Percentiles rank a stretch among this genome's conserved stretches.
These are phyloP conservation scores for Patella pellucida DNA, from an alignment of 2,888 invertebrate genomes.

Conservation along the genomic window DNA sequence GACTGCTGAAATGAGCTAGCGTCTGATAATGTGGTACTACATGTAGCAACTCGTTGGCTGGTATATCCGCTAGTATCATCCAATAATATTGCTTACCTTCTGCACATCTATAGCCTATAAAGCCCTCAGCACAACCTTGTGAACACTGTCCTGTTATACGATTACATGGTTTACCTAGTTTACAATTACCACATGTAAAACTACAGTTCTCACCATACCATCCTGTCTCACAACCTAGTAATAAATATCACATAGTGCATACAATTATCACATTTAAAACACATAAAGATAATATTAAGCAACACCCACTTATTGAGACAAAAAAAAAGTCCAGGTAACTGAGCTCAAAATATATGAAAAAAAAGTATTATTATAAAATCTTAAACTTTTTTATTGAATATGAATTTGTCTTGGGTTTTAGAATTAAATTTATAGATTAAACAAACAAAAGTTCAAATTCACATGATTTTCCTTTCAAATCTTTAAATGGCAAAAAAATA, in stretches of 20 bases:
- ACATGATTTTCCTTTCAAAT: background rate
- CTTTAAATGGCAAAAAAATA: background rate
- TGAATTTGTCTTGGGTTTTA: background rate
- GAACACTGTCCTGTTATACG: constrained; percentile 52
- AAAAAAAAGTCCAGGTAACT: too few relatives aligned
- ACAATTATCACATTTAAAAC: too few relatives aligned
- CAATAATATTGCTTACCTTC: constrained; percentile 27
- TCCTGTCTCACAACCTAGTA: constrained; percentile 47
- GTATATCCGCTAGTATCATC: background rate
- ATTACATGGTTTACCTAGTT: constrained; percentile 45
- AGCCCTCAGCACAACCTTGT: constrained; percentile 52
- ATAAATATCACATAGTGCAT: background rate
- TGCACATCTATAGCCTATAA: constrained; percentile 43
- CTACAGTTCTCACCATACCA: constrained; percentile 54
- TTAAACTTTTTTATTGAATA: background rate
- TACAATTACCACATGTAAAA: constrained; percentile 48
- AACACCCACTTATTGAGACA: too few relatives aligned
- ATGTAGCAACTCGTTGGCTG: background rate
- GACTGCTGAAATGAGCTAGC: background rate
- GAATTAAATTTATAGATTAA: background rate
- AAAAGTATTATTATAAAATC: too few relatives aligned
- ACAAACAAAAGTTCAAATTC: background rate
- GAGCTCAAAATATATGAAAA: too few relatives aligned
- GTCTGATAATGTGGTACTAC: background rate
- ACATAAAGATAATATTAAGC: too few relatives aligned